These are phyloP conservation scores for Odontophorus gujanensis DNA, from an alignment of 2,113 vertebrate species.

Conservation along the genomic window DNA sequence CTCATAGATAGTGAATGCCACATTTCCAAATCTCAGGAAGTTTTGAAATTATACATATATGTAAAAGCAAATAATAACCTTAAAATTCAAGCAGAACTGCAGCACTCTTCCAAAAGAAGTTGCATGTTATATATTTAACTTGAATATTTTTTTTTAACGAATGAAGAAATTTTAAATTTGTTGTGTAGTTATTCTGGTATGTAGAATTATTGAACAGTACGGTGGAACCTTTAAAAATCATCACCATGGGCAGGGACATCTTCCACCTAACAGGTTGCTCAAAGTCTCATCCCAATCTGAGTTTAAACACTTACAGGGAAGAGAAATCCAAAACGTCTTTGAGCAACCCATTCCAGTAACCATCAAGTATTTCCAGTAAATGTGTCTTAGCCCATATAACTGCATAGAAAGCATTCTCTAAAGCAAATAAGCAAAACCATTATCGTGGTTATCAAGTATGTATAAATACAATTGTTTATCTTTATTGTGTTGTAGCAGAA, in stretches of 20 bases:
- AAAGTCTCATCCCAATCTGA: neutral
- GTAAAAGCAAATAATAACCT: neutral
- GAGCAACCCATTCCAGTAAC: neutral
- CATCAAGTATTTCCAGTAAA: neutral
- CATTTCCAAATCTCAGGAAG: neutral
- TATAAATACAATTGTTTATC: neutral
- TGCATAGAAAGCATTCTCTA: neutral
- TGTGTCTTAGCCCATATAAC: neutral
- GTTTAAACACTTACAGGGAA: neutral
- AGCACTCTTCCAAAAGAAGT: neutral
- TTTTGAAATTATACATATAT: accelerated
- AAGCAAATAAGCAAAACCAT: neutral
- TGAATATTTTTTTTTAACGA: neutral
- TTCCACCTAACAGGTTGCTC: neutral
- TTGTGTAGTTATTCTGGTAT: neutral
- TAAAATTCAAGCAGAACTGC: neutral
- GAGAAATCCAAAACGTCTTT: neutral
- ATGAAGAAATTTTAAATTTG: neutral
- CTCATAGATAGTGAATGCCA: neutral
- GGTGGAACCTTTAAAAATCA: neutral
- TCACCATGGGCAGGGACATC: neutral
- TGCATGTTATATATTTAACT: neutral
- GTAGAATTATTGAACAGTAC: neutral
- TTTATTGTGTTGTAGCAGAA: neutral
- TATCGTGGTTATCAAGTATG: neutral